Evolutionary conservation across 2,113 vertebrate species (phyloP).

Genomic region (Cebus imitator): DNA sequence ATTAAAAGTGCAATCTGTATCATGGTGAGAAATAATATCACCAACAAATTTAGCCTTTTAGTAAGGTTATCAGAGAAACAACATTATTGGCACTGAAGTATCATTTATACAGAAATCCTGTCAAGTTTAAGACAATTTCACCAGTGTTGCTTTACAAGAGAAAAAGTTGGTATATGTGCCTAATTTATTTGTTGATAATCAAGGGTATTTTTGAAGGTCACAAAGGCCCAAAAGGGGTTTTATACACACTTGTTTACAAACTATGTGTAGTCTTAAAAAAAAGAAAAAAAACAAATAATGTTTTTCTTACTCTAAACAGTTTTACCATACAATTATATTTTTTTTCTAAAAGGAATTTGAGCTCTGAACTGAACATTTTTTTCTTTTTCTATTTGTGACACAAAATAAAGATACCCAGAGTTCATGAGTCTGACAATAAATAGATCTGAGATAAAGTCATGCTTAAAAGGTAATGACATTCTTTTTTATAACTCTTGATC

Average conservation of each 20-base stretch:
- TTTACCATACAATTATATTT: neutral
- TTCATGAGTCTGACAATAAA: too few species aligned
- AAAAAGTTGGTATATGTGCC: neutral
- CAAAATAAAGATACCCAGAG: neutral
- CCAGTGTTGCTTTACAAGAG: neutral
- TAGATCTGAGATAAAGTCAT: neutral
- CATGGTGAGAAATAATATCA: neutral
- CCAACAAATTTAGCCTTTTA: neutral
- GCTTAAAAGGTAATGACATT: neutral
- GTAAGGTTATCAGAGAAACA: neutral
- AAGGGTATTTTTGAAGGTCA: neutral
- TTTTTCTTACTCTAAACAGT: constrained; percentile 7
- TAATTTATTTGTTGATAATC: constrained; percentile 44
- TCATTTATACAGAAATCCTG: neutral
- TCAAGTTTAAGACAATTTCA: neutral
- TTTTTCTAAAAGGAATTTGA: neutral
- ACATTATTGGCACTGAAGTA: neutral
- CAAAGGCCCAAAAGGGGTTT: neutral
- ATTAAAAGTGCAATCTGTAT: neutral
- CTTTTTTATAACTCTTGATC: neutral
- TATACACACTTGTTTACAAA: neutral
- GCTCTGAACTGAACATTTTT: neutral
- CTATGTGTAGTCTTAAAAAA: neutral
- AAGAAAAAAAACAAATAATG: neutral
- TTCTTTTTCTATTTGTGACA: neutral